Percentiles rank a stretch among this genome's conserved stretches.
Evolutionary conservation across 2,113 vertebrate species (phyloP).

Genomic region (Callocephalon fimbriatum): DNA sequence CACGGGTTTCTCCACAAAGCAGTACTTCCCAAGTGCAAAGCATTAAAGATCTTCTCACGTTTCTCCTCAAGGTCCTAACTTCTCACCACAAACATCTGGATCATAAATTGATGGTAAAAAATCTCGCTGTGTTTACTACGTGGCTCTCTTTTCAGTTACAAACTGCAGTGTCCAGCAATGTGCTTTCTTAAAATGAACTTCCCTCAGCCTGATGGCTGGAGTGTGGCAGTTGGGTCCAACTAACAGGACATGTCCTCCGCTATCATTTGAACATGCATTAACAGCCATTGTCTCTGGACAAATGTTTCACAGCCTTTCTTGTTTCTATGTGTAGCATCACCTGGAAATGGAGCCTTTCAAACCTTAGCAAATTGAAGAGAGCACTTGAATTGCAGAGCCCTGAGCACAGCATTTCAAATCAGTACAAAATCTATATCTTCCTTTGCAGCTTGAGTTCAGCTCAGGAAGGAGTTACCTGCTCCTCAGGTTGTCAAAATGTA

Average conservation of each 20-base stretch:
- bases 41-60: background rate
- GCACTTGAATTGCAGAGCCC: conserved; percentile 12
- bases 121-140: background rate
- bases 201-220: background rate
- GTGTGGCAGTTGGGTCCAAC: background rate
- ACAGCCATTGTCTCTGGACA: background rate
- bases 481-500: conserved; percentile 11
- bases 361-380: background rate
- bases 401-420: background rate
- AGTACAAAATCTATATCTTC: background rate
- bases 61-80: background rate
- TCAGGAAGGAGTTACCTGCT: background rate
- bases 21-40: background rate
- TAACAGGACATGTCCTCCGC: no score
- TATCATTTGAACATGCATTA: background rate
- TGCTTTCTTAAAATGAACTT: background rate
- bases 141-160: background rate
- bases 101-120: background rate
- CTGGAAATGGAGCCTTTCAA: background rate
- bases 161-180: background rate
- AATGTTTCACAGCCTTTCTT: background rate
- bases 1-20: background rate
- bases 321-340: background rate
- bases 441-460: background rate
- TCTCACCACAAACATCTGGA: background rate